Conservation (phyloP, 2,113 vertebrate species). For the Petrocephalus microphthalmus region DNA sequence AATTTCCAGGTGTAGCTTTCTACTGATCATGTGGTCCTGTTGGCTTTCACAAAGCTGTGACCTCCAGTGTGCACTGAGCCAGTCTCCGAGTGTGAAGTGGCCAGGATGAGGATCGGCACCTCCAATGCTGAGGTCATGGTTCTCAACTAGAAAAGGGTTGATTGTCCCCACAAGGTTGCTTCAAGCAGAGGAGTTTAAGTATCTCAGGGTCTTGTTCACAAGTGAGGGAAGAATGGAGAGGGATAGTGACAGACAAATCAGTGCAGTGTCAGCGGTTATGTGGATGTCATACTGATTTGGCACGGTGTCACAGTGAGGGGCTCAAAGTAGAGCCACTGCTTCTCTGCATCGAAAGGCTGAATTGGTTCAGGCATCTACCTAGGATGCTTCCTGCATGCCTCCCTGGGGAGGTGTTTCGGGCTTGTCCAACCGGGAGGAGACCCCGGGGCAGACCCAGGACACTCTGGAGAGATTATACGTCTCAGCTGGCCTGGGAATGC, state of each 20-base stretch:
- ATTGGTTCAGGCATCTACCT: no score
- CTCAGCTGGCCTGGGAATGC: no score
- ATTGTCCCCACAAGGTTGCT: background rate
- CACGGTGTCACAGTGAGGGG: background rate
- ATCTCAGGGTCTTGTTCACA: background rate
- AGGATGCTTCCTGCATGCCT: no score
- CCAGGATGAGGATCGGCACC: background rate
- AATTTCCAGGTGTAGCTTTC: background rate
- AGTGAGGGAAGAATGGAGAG: background rate
- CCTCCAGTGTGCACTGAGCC: background rate
- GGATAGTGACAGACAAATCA: background rate
- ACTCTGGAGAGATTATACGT: no score
- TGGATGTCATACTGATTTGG: background rate
- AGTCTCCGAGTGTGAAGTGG: background rate
- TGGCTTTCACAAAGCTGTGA: background rate
- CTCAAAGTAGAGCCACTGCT: no score
- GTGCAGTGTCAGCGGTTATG: background rate
- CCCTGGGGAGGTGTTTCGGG: no score
- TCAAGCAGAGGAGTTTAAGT: background rate
- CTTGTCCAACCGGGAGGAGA: no score
- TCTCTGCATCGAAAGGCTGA: no score
- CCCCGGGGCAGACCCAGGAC: no score
- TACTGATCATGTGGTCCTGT: background rate
- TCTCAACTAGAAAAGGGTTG: background rate
- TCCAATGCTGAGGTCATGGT: background rate